A percentile compares a stretch with the other conserved stretches of the same genome.
Conservation (phyloP, 2,113 vertebrate species). For the Aepyceros melampus region DNA sequence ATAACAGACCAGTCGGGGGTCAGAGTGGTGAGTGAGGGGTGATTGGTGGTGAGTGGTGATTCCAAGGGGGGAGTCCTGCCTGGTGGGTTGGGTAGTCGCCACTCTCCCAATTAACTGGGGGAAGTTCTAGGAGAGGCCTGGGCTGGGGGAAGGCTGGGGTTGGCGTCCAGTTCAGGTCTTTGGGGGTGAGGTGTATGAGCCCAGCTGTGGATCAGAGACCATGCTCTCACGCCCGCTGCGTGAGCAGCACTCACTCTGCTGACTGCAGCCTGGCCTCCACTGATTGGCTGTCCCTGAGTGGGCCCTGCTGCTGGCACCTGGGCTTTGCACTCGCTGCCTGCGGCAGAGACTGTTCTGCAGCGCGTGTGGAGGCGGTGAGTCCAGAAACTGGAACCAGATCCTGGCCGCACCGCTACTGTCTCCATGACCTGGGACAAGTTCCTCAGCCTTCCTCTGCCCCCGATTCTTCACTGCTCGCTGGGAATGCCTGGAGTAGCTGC, state of each 20-base stretch:
- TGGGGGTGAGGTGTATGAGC: neutral
- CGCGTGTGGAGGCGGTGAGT: accelerated
- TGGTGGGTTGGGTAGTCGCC: neutral
- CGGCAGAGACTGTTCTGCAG: accelerated
- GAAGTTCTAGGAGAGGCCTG: neutral
- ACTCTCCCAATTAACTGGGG: neutral
- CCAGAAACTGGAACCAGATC: neutral
- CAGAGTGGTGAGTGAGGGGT: accelerated
- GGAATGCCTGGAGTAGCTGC: accelerated
- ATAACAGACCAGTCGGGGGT: neutral
- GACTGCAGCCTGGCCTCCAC: accelerated
- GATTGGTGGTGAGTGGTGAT: neutral
- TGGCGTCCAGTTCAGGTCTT: neutral
- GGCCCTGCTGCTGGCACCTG: accelerated
- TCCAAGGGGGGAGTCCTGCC: neutral
- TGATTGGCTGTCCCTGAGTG: accelerated
- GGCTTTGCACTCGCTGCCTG: neutral
- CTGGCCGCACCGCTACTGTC: accelerated
- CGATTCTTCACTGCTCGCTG: neutral
- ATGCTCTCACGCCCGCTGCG: accelerated
- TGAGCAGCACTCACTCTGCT: neutral
- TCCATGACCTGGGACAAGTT: accelerated
- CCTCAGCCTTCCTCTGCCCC: neutral
- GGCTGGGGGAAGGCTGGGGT: neutral
- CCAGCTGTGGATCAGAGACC: neutral